phyloP scores from a whole-genome alignment of 1,140 invertebrate species.

The Panulirus ornatus region DNA sequence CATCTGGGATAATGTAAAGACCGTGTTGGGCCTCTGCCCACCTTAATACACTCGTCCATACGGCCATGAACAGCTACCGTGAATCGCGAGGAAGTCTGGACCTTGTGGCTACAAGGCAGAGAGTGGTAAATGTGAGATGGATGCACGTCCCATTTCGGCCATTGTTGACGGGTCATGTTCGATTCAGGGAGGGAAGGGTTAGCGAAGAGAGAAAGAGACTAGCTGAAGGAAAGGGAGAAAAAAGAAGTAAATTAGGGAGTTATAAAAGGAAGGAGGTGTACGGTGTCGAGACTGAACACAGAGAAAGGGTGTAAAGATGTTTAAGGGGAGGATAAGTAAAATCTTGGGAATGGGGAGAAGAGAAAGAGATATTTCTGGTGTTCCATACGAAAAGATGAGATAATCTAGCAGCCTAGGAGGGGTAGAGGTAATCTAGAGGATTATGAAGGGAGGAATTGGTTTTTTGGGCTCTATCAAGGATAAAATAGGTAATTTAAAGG shows the following conservation, averaged over 20 bases:
- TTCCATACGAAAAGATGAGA: no score
- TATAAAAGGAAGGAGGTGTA: neutral
- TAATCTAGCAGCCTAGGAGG: no score
- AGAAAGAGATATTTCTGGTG: neutral
- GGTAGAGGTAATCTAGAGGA: no score
- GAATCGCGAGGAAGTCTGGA: neutral
- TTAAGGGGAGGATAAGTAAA: neutral
- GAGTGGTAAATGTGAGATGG: neutral
- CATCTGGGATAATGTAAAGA: neutral
- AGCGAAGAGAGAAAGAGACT: neutral
- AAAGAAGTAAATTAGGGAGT: neutral
- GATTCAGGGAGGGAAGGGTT: neutral
- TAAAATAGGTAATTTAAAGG: no score
- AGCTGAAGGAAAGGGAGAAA: neutral
- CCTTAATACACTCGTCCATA: neutral
- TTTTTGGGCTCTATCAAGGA: no score
- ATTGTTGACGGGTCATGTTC: neutral
- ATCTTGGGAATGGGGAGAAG: neutral
- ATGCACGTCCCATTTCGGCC: neutral
- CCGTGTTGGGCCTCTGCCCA: neutral
- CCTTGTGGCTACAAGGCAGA: neutral
- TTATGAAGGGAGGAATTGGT: no score
- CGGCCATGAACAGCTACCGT: neutral
- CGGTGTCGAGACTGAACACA: no score
- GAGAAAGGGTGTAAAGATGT: no score